A percentile compares a stretch with the other conserved stretches of the same genome.
These are phyloP conservation scores for Cinclus cinclus DNA, from an alignment of 2,113 vertebrate genomes.

Conservation along the genomic window DNA sequence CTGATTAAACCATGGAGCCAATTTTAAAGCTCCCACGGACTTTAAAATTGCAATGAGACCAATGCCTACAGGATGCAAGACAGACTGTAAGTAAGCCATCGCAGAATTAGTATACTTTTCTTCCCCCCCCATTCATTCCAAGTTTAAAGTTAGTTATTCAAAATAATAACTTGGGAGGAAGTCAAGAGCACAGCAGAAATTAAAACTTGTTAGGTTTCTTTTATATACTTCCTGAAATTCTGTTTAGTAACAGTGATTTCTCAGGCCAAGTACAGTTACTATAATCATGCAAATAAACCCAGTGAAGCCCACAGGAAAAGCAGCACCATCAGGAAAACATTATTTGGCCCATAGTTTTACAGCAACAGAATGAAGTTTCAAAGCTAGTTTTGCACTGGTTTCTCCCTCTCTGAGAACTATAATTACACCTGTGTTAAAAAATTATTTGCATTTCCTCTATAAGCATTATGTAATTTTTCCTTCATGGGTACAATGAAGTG, in stretches of 20 bases:
- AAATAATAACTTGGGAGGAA: background rate
- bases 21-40: background rate
- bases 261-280: background rate
- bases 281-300: background rate
- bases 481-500: background rate
- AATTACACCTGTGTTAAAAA: background rate
- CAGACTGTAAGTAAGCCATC: background rate
- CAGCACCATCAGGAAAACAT: background rate
- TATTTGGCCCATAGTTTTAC: background rate
- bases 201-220: background rate
- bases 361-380: background rate
- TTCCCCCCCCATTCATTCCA: background rate
- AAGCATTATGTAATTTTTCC: background rate
- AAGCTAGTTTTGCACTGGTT: background rate
- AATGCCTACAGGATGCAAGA: background rate
- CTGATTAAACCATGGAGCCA: background rate
- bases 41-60: background rate
- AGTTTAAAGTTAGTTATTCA: background rate
- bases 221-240: background rate
- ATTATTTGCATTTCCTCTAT: background rate
- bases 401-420: background rate
- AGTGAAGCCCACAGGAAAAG: background rate
- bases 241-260: background rate
- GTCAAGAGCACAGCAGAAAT: fast-evolving
- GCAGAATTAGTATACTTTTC: background rate